Evolutionary conservation across 1,140 invertebrate species (phyloP).

Genomic region (Sminthurides bifidus): DNA sequence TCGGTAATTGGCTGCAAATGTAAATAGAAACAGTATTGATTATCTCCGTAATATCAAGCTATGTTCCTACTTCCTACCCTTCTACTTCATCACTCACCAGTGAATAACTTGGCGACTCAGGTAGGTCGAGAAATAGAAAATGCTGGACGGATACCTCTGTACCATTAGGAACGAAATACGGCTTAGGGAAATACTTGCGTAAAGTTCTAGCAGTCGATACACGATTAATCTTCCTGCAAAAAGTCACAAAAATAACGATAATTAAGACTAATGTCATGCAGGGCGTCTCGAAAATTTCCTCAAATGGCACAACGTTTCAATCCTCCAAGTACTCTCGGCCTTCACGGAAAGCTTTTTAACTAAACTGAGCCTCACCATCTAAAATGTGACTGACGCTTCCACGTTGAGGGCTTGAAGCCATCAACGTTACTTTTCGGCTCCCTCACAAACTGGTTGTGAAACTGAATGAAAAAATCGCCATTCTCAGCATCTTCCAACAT

Average conservation of each 20-base stretch:
- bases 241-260: slow-evolving; percentile 7
- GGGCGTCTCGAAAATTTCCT: too few relatives aligned
- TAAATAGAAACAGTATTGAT: slow-evolving; percentile 10
- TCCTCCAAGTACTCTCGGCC: too few relatives aligned
- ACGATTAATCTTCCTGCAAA: slow-evolving; percentile 54
- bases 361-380: too few relatives aligned
- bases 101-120: slow-evolving; percentile 44
- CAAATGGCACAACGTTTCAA: too few relatives aligned
- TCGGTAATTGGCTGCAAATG: slow-evolving; percentile 55
- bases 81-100: slow-evolving; percentile 45
- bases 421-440: too few relatives aligned
- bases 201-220: slow-evolving; percentile 51
- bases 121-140: slow-evolving; percentile 56
- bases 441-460: too few relatives aligned
- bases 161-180: slow-evolving; percentile 45
- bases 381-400: too few relatives aligned
- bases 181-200: slow-evolving; percentile 47
- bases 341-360: too few relatives aligned
- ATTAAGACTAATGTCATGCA: too few relatives aligned
- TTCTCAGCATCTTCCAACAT: too few relatives aligned
- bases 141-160: slow-evolving; percentile 55
- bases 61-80: neutral
- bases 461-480: too few relatives aligned
- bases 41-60: neutral
- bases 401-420: too few relatives aligned